Evolutionary conservation across 2,797 vertebrate genomes (phyloP), one percentile per base, ranked within the genome.

Genomic region (Rhinogobio ventralis): DNA sequence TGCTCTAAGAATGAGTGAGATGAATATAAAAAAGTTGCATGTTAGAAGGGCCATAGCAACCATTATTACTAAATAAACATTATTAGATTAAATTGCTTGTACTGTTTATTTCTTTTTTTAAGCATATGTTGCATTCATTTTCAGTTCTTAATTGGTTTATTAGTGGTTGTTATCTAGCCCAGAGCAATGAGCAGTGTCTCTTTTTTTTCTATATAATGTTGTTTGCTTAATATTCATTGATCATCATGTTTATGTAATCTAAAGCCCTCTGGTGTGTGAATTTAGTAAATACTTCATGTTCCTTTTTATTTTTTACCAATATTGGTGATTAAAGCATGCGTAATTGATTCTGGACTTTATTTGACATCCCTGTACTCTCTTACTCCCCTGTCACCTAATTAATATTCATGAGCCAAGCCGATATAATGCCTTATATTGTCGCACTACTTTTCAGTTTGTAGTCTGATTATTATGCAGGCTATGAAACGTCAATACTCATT

Each of bases 1-100:
- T 89, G 91, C 94, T 96, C 96, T 96, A 95, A 96, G 96, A 92
- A 94, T 39, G 51, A 66, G 9, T 62, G 51, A 85, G 46, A 80
- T 72, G 28, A 83, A 81, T 81, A 75, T 14, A 30, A 60, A 74
- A 86, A 77, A 73, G 23, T 14, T 15, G 0, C 25, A 72, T 49
- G 28, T 67, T 81, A 64, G 73, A 78, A 42, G 4, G 64, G 53
- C 13, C 3, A 4, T 1, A 1, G 25, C 7, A 77, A 45, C 11
- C 5, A 19, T 62, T 62, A 20, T 62, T 15, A 45, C 36, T 60
- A 28, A 60, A 77, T 42, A 77, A 60, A 62, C 36, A 62, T 45
- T 28, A 45, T 42, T 45, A 25, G 5, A 76, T 39, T 39, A 25
- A 76, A 76, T 30, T 7, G 62, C 7, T 8, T 64, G 5, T 28